Base-by-base conservation (phyloP, 1,140 invertebrate species). In the Phortica variegata region DNA sequence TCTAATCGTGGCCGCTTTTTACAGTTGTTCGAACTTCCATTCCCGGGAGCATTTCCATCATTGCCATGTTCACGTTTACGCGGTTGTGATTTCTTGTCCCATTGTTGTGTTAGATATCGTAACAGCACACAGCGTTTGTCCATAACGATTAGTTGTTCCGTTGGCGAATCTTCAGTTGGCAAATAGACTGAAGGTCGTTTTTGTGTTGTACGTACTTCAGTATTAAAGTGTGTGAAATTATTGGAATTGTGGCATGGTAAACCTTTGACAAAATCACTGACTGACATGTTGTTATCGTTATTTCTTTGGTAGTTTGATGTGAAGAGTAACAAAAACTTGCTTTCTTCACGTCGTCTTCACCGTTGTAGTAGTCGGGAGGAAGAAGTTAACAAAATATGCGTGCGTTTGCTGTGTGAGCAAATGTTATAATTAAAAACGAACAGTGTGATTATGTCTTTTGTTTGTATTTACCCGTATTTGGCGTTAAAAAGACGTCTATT, bases 71-170 rank as follows among this genome's bases (percentile, higher is more conserved):
- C 81, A 10, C 81, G 69, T 50, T 83, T 83, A 33, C 80, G 79
- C 41, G 80, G 80, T 32, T 80, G 77, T 16, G 72, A 81, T 82
- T 94, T 94, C 81, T 92, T 94, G 65, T 94, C 91, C 90, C 90
- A 95, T 78, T 93, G 90, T 66, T 94, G 91, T 61, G 95, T 92
- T 47, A 97, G 82, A 77, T 93, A 97, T 79, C 92, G 85, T 61
- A 97, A 77, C 44, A 97, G 79, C 57, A 97, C 95, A 69, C 93
- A 95, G 37, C 91, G 91, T 79, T 94, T 95, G 77, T 96, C 93
- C 73, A 92, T 94, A 18, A 95, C 93, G 76, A 96, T 95, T 62
- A 94, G 88, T 90, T 94, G 91, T 79, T 93, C 89, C 31, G 90
- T 90, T 55, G 91, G 88, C 74, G 87, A 86, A 68, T 95, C 91